phyloP scores from a whole-genome alignment of 2,888 invertebrate species.

The Drosophila picticornis region DNA sequence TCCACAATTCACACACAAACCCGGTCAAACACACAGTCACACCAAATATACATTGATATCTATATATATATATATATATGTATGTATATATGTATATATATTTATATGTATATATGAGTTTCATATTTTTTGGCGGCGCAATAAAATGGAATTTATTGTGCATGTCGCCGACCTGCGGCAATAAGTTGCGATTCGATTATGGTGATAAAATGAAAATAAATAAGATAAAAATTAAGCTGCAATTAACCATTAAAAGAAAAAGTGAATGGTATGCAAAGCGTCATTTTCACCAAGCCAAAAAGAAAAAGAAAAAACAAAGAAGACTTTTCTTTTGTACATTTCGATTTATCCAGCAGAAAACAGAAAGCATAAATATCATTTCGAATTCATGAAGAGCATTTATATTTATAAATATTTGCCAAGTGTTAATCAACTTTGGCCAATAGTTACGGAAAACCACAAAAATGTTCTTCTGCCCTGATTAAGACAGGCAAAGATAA shows the following conservation, averaged over 20 bases:
- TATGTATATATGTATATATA: neutral
- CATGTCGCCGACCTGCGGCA: constrained; percentile 5
- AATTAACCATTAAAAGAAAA: neutral
- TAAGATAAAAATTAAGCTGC: no score
- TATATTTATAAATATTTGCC: neutral
- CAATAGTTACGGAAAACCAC: neutral
- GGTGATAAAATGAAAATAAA: no score
- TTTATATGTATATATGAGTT: neutral
- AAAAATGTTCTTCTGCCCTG: neutral
- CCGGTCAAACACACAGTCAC: neutral
- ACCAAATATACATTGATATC: no score
- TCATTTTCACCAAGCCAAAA: neutral
- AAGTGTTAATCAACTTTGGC: neutral
- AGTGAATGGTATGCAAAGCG: neutral
- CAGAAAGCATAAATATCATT: neutral
- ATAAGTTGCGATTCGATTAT: constrained; percentile 27
- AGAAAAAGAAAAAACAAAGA: neutral
- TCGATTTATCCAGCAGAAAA: neutral
- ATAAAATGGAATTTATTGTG: constrained; percentile 44
- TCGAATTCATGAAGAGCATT: neutral
- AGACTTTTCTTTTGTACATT: neutral
- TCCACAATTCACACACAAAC: constrained; percentile 8
- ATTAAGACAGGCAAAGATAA: neutral
- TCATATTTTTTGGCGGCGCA: constrained; percentile 43
- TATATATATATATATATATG: neutral